Evolutionary conservation across 2,888 invertebrate genomes (phyloP), one percentile per base, ranked within the genome.

Genomic region (Leptopterna dolabrata): DNA sequence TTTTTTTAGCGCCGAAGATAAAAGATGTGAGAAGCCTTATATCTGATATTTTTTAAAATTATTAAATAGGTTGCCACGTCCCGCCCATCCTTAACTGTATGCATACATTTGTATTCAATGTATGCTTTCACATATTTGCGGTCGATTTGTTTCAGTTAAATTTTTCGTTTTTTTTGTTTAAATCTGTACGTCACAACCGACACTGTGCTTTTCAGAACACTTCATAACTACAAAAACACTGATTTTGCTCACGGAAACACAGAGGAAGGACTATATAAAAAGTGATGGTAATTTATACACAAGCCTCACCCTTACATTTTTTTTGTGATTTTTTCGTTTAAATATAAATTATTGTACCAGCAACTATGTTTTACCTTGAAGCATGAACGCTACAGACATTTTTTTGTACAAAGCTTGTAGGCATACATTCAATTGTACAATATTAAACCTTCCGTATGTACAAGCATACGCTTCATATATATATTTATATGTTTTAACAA

Each of bases 1-100:
- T 86, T 76, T 43, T 84, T 76, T 71, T 88, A 88, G 89, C 89
- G 87, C 87, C 88, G 81, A 88, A 89, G 89, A 88, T 85, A 85
- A 88, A 88, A 88, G 85, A 82, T 87, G 87, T 87, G 88, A 88
- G 87, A 89, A 89, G 89, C 89, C 87, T 82, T 88, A 86, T 78
- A 76, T 24, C 24, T 83, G 71, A 73, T 82, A 55, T 63, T 87
- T 76, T 63, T 82, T 81, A 87, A n/a, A n/a, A 76, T 43, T 51
- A 82, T 78, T 82, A 45, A 24, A 78, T 84, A 73, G 27, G 70
- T 80, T 80, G 55, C 87, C 88, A 87, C 88, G 87, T 89, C 81
- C 86, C 87, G 71, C 89, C 88, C 88, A 87, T 89, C 87, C 87
- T 86, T 84, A 82, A 76, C 76, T 76, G 82, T 43, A 51, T 73